A percentile compares a stretch with the other conserved stretches of the same genome.
Evolutionary conservation across 1,140 invertebrate species (phyloP).

Genomic region (Bathynomus jamesi): DNA sequence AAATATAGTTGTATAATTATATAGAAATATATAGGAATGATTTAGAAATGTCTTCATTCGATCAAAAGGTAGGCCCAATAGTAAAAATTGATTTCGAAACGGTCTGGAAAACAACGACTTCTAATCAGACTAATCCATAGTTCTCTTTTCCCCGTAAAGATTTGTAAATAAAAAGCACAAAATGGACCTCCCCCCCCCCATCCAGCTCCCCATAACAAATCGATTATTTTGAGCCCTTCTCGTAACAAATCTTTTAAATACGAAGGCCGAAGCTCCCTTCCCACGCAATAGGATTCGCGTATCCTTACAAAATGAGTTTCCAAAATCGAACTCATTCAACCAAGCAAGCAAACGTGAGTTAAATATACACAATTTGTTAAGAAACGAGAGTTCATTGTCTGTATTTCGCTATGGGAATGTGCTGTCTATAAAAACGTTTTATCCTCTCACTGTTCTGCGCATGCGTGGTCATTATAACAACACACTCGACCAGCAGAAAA

Average conservation of each 20-base stretch:
- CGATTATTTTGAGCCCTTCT: background rate
- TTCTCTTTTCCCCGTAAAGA: background rate
- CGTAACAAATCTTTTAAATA: background rate
- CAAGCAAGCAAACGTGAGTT: background rate
- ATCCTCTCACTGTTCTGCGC: background rate
- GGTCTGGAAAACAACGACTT: too few relatives aligned
- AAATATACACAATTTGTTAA: background rate
- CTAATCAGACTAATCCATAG: too few relatives aligned
- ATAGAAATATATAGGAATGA: background rate
- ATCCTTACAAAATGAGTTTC: background rate
- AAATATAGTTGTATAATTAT: background rate
- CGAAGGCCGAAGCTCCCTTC: background rate
- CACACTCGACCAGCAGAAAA: too few relatives aligned
- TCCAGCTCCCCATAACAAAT: background rate
- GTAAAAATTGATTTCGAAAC: too few relatives aligned
- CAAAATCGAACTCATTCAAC: background rate
- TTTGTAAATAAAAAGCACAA: background rate
- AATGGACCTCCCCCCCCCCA: background rate
- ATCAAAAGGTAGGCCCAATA: too few relatives aligned
- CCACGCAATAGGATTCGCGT: background rate
- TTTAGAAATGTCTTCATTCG: too few relatives aligned
- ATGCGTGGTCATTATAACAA: too few relatives aligned
- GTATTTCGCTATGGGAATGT: background rate
- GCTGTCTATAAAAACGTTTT: background rate
- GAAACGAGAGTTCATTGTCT: background rate